Evolutionary conservation across 2,888 invertebrate genomes (phyloP).

Genomic region (Cactoblastis cactorum): DNA sequence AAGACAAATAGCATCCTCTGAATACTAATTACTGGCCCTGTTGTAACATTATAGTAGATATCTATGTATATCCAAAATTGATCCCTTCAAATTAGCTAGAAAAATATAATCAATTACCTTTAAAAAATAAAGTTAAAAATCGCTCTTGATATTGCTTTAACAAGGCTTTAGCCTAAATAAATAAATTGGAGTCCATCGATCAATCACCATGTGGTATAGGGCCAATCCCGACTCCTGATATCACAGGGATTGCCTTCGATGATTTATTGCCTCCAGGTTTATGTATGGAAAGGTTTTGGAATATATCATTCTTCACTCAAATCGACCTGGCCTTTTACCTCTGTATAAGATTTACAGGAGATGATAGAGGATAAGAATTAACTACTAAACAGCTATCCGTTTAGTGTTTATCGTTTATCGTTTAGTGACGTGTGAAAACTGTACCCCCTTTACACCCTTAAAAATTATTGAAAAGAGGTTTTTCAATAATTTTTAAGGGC

Average conservation of each 20-base stretch:
- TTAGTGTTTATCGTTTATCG: too few relatives aligned
- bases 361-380: background rate
- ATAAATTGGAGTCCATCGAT: conserved; percentile 24
- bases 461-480: too few relatives aligned
- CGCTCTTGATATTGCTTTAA: background rate
- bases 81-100: background rate
- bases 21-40: too few relatives aligned
- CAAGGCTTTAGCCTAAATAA: conserved; percentile 11
- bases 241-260: conserved; percentile 29
- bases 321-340: conserved; percentile 1
- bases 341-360: background rate
- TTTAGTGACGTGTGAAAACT: too few relatives aligned
- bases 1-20: too few relatives aligned
- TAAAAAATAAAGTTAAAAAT: conserved; percentile 1
- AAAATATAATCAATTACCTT: conserved; percentile 3
- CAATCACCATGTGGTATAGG: conserved; percentile 24
- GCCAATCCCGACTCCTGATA: conserved; percentile 24
- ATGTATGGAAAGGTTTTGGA: conserved; percentile 17
- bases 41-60: background rate
- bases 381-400: too few relatives aligned
- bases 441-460: too few relatives aligned
- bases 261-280: conserved; percentile 32
- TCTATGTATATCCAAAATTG: background rate
- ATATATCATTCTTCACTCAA: conserved; percentile 12
- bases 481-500: too few relatives aligned